phyloP scores from a whole-genome alignment of 2,113 vertebrate genomes.

The Hyaena hyaena region DNA sequence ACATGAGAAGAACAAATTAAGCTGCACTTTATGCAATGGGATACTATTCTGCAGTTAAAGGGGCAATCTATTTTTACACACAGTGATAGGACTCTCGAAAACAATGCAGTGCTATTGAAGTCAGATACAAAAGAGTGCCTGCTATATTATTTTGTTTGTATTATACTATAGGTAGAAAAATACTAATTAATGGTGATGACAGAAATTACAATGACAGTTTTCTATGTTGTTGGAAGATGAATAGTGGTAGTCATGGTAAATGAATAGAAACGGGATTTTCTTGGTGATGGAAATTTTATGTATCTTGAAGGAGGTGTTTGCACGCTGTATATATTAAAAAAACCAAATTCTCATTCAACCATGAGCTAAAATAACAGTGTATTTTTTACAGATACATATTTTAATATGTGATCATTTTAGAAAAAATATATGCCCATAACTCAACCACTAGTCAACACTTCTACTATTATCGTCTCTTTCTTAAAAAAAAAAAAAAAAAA shows the following conservation, averaged over 20 bases:
- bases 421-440: neutral
- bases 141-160: neutral
- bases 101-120: neutral
- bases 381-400: neutral
- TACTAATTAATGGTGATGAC: neutral
- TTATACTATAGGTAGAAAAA: neutral
- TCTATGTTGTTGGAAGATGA: neutral
- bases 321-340: neutral
- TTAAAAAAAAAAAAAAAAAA: neutral
- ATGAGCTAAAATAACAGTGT: neutral
- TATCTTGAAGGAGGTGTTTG: neutral
- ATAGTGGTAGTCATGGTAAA: neutral
- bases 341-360: neutral
- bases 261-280: neutral
- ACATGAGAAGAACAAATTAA: neutral
- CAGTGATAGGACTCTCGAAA: neutral
- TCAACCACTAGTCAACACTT: neutral
- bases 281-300: neutral
- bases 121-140: neutral
- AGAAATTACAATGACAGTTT: neutral
- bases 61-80: neutral
- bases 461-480: neutral
- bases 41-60: neutral
- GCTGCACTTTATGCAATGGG: neutral
- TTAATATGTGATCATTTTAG: neutral